Evolutionary conservation across 1,140 invertebrate species (phyloP).

Genomic region (Harlomillsia oculata): DNA sequence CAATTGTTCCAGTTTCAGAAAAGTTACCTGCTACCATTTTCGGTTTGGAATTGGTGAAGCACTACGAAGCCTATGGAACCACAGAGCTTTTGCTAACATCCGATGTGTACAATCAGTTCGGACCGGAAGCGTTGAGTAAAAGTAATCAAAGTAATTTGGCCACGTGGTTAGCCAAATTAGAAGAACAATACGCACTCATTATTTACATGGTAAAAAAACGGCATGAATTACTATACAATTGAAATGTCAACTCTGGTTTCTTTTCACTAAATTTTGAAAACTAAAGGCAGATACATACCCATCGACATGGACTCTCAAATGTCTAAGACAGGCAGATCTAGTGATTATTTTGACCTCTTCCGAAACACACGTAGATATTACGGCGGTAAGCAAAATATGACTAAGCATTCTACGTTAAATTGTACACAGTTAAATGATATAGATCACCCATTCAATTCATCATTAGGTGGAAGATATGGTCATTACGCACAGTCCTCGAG

Average conservation of each 20-base stretch:
- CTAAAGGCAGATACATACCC: background rate
- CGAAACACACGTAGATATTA: background rate
- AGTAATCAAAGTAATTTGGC: conserved; percentile 4
- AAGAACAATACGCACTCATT: conserved; percentile 4
- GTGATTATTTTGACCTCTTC: conserved; percentile 9
- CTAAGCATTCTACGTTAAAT: too few species aligned
- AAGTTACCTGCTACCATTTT: background rate
- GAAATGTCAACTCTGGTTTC: too few species aligned
- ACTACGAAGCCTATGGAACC: too few species aligned
- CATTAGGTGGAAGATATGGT: too few species aligned
- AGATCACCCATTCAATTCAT: too few species aligned
- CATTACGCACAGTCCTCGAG: too few species aligned
- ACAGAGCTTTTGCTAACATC: too few species aligned
- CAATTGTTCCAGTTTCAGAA: background rate
- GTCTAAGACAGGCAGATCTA: conserved; percentile 19
- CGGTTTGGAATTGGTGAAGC: conserved; percentile 1
- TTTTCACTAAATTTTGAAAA: too few species aligned
- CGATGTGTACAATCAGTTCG: background rate
- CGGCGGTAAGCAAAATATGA: background rate
- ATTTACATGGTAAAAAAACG: too few species aligned
- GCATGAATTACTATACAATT: too few species aligned
- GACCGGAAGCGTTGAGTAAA: background rate
- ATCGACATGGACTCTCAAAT: conserved; percentile 10
- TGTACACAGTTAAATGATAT: too few species aligned
- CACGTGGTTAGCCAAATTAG: background rate